Evolutionary conservation across 2,888 invertebrate genomes (phyloP).

Genomic region (Ligdia adustata): DNA sequence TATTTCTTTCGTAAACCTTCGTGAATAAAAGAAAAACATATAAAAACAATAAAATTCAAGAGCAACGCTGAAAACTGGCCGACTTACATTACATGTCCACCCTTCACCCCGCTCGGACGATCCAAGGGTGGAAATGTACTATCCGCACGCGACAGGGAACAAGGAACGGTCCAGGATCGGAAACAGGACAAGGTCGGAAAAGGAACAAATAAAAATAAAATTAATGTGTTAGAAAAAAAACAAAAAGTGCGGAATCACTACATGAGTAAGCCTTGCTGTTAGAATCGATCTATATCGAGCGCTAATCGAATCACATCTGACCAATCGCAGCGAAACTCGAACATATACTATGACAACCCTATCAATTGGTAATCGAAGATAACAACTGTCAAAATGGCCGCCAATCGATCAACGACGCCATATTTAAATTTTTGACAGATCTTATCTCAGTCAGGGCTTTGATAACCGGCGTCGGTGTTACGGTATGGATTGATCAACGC

Average conservation of each 20-base stretch:
- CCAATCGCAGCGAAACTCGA: constrained; percentile 12
- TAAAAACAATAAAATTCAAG: constrained; percentile 57
- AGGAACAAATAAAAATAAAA: constrained; percentile 46
- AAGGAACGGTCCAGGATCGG: constrained; percentile 47
- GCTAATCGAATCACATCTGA: constrained; percentile 13
- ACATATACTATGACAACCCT: constrained; percentile 15
- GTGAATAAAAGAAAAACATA: constrained; percentile 49
- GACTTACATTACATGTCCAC: constrained; percentile 30
- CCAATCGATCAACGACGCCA: constrained; percentile 17
- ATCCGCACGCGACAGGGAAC: constrained; percentile 47
- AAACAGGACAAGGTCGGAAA: constrained; percentile 49
- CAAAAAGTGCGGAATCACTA: constrained; percentile 53
- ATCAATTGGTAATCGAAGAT: constrained; percentile 20
- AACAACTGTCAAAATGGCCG: constrained; percentile 21
- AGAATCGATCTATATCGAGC: constrained; percentile 19
- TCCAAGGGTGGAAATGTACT: constrained; percentile 28
- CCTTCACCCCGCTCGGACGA: constrained; percentile 32
- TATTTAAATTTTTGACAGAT: constrained; percentile 21
- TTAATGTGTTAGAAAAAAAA: constrained; percentile 44
- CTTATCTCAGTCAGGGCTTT: constrained; percentile 20
- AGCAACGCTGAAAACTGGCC: constrained; percentile 21
- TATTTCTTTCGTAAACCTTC: constrained; percentile 2
- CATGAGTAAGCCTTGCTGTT: constrained; percentile 36
- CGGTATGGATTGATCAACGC: constrained; percentile 38
- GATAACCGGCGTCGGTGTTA: constrained; percentile 19